phyloP scores from a whole-genome alignment of 2,888 invertebrate species.

The Heteromurus nitidus region DNA sequence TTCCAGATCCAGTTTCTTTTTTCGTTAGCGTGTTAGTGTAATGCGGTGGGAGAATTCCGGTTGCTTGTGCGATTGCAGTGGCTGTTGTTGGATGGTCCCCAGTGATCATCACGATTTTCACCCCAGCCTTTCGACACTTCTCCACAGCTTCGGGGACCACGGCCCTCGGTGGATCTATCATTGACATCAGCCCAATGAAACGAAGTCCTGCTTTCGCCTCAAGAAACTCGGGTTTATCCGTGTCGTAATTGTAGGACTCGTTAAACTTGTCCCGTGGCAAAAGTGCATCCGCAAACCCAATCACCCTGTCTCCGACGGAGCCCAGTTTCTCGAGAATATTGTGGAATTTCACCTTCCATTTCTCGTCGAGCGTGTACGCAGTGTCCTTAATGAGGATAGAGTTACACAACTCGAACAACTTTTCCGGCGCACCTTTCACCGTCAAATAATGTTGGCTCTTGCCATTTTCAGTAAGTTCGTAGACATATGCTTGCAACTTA shows the following conservation, averaged over 20 bases:
- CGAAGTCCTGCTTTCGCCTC: conserved; percentile 31
- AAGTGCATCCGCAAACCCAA: conserved; percentile 65
- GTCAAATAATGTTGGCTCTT: conserved; percentile 43
- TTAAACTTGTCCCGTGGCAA: conserved; percentile 58
- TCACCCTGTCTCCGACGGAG: conserved; percentile 63
- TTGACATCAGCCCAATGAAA: conserved; percentile 64
- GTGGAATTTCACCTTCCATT: conserved; percentile 43
- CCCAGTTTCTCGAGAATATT: conserved; percentile 50
- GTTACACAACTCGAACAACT: conserved; percentile 51
- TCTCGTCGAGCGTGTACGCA: conserved; percentile 42
- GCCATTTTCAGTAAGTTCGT: conserved; percentile 54
- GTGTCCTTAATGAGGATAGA: conserved; percentile 56
- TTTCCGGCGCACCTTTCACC: conserved; percentile 66
- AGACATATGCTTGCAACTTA: conserved; percentile 70
- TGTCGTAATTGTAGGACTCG: conserved; percentile 42
- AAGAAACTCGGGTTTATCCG: conserved; percentile 63
- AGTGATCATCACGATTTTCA: conserved; percentile 53
- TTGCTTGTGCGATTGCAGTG: conserved; percentile 53
- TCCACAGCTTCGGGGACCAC: conserved; percentile 46
- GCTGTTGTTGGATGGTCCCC: conserved; percentile 65
- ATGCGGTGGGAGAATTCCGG: conserved; percentile 48
- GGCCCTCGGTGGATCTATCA: conserved; percentile 61
- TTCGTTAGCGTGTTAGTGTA: background rate
- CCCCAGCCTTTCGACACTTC: conserved; percentile 53
- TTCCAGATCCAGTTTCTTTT: background rate